phyloP scores from a whole-genome alignment of 2,113 vertebrate genomes.

The Mesitornis unicolor region DNA sequence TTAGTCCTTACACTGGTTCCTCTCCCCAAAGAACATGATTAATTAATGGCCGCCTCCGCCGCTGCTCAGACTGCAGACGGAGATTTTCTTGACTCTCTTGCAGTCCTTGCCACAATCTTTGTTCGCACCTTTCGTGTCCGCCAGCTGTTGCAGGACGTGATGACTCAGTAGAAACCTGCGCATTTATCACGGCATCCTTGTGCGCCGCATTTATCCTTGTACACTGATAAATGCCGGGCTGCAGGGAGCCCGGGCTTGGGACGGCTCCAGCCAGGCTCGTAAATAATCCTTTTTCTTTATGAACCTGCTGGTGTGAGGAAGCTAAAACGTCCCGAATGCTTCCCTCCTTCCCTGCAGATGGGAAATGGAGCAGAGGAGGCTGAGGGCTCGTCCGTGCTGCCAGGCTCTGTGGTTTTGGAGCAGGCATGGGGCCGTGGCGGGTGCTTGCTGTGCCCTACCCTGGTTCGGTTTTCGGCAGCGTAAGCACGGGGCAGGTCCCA shows the following conservation, averaged over 20 bases:
- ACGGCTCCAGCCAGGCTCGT: background rate
- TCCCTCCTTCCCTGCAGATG: background rate
- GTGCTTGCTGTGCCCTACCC: rapidly evolving
- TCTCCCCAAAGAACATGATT: constrained; percentile 83
- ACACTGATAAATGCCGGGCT: background rate
- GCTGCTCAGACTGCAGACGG: constrained; percentile 57
- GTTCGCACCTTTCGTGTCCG: constrained; percentile 57
- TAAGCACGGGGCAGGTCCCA: rapidly evolving
- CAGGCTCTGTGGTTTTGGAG: background rate
- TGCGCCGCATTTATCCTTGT: background rate
- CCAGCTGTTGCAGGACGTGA: constrained; percentile 64
- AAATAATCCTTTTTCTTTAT: background rate
- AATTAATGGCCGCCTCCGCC: constrained; percentile 85
- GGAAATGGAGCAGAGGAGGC: background rate
- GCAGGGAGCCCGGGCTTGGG: background rate
- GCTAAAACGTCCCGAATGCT: background rate
- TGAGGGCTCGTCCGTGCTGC: rapidly evolving
- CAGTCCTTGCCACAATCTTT: constrained; percentile 64
- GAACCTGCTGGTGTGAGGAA: background rate
- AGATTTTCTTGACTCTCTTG: constrained; percentile 78
- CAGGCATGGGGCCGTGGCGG: background rate
- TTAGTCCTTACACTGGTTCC: constrained; percentile 83
- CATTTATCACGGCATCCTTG: constrained; percentile 29
- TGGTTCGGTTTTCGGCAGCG: background rate
- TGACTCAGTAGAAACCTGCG: constrained; percentile 17